Evolutionary conservation across 2,888 invertebrate genomes (phyloP).

Genomic region (Xylota sylvarum): DNA sequence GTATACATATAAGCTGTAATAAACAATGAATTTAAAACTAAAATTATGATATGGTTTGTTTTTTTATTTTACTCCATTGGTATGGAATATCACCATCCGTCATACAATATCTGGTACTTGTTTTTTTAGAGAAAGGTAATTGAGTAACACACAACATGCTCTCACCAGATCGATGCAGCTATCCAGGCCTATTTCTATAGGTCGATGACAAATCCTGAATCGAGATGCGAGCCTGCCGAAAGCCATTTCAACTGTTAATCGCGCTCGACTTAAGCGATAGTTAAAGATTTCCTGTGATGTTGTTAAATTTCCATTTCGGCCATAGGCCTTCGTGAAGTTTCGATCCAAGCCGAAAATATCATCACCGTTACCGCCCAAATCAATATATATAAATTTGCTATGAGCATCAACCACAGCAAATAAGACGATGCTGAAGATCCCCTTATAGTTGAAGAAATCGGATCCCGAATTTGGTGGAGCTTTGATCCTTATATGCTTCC

Average conservation of each 20-base stretch:
- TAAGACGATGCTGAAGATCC: slow-evolving; percentile 10
- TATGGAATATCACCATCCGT: too few relatives aligned
- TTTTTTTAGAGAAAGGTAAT: not conserved
- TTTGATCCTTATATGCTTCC: slow-evolving; percentile 14
- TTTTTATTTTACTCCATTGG: too few relatives aligned
- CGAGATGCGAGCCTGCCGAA: not conserved
- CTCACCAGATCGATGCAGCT: not conserved
- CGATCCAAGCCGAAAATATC: slow-evolving; percentile 4
- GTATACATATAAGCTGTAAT: too few relatives aligned
- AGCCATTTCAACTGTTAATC: not conserved
- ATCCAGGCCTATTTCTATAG: not conserved
- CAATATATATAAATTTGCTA: too few relatives aligned
- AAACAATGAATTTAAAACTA: too few relatives aligned
- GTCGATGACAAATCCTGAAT: not conserved
- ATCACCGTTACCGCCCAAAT: not conserved
- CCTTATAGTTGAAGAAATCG: slow-evolving; percentile 16
- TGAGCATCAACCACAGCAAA: slow-evolving; percentile 12
- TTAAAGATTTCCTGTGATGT: not conserved
- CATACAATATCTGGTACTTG: not conserved
- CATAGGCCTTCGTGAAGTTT: not conserved
- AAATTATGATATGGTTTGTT: too few relatives aligned
- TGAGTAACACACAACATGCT: too few relatives aligned
- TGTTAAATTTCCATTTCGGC: not conserved
- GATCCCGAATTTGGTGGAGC: slow-evolving; percentile 13
- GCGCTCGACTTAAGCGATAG: not conserved